Conservation (phyloP, 2,113 vertebrate species). For the Silurus glanis region DNA sequence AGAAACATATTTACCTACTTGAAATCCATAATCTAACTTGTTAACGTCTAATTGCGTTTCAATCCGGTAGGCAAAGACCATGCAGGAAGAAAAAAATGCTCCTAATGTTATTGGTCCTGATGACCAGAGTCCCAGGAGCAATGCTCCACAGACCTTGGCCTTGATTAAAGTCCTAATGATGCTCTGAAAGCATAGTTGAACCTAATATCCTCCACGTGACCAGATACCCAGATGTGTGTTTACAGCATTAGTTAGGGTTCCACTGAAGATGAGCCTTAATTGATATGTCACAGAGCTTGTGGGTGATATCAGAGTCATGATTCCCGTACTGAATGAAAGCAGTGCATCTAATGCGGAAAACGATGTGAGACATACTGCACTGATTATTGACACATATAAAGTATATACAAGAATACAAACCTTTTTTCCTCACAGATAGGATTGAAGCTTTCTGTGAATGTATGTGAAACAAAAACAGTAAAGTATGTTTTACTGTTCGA, state of each 20-base stretch:
- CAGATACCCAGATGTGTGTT: constrained; percentile 68
- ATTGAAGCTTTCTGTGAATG: not conserved
- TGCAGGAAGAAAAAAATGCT: constrained; percentile 31
- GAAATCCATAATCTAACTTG: constrained; percentile 43
- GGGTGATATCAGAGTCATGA: constrained; percentile 50
- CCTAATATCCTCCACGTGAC: constrained; percentile 67
- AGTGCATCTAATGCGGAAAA: not conserved
- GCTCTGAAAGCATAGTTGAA: constrained; percentile 62
- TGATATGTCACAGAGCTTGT: constrained; percentile 55
- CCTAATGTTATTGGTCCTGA: constrained; percentile 63
- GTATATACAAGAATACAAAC: not conserved
- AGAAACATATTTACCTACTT: not conserved
- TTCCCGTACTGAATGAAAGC: not conserved
- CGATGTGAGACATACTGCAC: not conserved
- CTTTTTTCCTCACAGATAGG: not conserved
- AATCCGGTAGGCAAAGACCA: constrained; percentile 30
- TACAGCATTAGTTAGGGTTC: constrained; percentile 70
- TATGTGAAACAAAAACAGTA: not conserved
- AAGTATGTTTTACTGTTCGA: not conserved
- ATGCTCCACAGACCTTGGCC: constrained; percentile 56
- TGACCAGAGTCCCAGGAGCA: constrained; percentile 49
- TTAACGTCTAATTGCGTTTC: constrained; percentile 45
- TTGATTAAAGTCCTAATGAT: constrained; percentile 62
- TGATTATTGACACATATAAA: not conserved
- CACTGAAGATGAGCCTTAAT: constrained; percentile 66